Percentiles rank a stretch among this genome's conserved stretches.
phyloP scores from a whole-genome alignment of 2,113 vertebrate genomes.

The Trogon melanurus region DNA sequence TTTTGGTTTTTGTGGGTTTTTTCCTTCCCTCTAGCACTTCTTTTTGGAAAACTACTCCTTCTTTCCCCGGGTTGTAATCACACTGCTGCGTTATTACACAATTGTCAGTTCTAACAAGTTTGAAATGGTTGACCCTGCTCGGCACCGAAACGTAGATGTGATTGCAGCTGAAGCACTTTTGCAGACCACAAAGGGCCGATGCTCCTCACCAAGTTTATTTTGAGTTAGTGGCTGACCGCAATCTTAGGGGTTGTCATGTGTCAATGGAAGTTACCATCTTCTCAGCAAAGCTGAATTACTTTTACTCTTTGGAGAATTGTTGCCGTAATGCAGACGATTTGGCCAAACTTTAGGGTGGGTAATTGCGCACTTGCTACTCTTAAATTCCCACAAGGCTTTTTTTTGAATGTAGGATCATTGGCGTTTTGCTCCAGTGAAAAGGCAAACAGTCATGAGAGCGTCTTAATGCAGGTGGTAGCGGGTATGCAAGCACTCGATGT shows the following conservation, averaged over 20 bases:
- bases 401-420: background rate
- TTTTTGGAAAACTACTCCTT: background rate
- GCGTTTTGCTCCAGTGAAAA: background rate
- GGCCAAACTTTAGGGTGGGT: background rate
- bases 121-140: background rate
- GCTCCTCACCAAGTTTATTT: rapidly evolving
- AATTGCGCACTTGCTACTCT: background rate
- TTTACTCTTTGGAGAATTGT: background rate
- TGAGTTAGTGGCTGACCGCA: rapidly evolving
- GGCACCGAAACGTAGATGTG: background rate
- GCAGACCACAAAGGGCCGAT: background rate
- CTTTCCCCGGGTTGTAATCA: background rate
- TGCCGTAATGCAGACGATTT: background rate
- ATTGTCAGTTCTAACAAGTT: background rate
- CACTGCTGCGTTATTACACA: background rate
- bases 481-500: background rate
- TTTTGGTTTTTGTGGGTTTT: background rate
- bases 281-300: background rate
- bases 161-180: background rate
- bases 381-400: background rate
- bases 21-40: background rate
- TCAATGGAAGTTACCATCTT: background rate
- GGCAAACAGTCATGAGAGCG: background rate
- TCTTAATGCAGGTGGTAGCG: background rate
- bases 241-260: background rate